Conservation (phyloP, 2,113 vertebrate species). For the Lycocorax pyrrhopterus region DNA sequence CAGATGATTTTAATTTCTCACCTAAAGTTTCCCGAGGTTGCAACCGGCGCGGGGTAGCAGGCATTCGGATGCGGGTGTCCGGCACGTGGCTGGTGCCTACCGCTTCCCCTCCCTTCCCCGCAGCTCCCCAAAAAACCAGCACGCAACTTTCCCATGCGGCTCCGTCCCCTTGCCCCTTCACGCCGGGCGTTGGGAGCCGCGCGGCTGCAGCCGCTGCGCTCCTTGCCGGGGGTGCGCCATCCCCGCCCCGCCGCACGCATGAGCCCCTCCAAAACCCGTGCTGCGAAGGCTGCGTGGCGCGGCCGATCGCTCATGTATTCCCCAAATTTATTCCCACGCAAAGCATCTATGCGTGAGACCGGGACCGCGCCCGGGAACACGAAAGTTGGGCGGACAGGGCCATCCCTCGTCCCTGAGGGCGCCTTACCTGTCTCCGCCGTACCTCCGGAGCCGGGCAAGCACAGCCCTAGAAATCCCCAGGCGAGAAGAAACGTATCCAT, state of each 20-base stretch:
- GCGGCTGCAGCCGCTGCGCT: not conserved
- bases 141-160: not conserved
- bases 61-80: not conserved
- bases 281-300: not conserved
- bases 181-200: not conserved
- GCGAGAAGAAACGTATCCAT: conserved; percentile 86
- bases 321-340: not conserved
- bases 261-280: not conserved
- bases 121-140: not conserved
- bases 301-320: not conserved
- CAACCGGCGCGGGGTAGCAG: not conserved
- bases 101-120: not conserved
- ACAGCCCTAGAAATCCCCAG: conserved; percentile 81
- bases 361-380: not conserved
- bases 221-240: not conserved
- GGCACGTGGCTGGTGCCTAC: not conserved
- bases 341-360: not conserved
- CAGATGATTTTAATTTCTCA: not conserved
- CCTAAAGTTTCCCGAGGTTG: not conserved
- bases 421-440: conserved; percentile 83
- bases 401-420: not conserved
- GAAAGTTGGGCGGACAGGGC: not conserved
- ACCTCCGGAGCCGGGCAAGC: conserved; percentile 69
- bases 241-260: not conserved
- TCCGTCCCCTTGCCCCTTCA: not conserved